Conservation (phyloP, 2,113 vertebrate genomes). For the Malurus elegans region DNA sequence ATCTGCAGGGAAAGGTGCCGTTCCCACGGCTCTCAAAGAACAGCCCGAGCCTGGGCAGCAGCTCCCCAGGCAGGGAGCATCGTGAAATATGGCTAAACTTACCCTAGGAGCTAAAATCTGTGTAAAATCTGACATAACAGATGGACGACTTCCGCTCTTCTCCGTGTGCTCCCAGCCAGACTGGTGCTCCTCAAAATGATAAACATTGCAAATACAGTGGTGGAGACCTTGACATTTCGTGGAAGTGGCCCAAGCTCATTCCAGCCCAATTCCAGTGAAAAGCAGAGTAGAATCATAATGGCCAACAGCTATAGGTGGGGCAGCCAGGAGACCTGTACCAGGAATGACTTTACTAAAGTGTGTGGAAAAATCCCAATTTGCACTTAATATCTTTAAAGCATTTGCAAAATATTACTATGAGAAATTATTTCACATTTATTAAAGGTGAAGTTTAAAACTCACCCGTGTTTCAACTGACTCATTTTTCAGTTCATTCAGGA, state of each 20-base stretch:
- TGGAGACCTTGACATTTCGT: neutral
- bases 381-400: neutral
- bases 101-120: neutral
- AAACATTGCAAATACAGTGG: no score
- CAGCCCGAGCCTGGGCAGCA: neutral
- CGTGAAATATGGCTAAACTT: neutral
- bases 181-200: neutral
- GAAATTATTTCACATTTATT: neutral
- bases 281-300: neutral
- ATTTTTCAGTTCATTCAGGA: neutral
- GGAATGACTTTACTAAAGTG: neutral
- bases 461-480: neutral
- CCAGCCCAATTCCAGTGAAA: neutral
- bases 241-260: neutral
- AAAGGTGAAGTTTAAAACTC: neutral
- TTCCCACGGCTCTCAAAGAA: constrained; percentile 72
- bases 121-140: neutral
- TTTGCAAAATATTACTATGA: neutral
- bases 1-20: neutral
- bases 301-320: neutral
- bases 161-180: neutral
- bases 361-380: neutral
- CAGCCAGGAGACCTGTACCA: neutral
- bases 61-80: neutral
- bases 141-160: neutral